phyloP scores from a whole-genome alignment of 2,113 vertebrate species.

The Ptychochromis oligacanthus region DNA sequence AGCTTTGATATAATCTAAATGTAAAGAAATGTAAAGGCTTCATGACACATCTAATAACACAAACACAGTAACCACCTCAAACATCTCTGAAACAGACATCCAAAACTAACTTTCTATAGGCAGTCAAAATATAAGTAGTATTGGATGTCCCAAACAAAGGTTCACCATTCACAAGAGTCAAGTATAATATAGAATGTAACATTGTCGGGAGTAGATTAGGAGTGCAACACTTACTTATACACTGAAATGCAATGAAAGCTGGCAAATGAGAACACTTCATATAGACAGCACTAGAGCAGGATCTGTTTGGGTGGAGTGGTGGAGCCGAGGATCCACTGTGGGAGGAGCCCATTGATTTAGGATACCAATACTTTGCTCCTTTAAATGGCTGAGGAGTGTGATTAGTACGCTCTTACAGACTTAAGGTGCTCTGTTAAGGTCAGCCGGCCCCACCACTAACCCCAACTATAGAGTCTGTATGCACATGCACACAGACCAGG shows the following conservation, averaged over 20 bases:
- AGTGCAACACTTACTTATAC: slow-evolving; percentile 70
- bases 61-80: slow-evolving; percentile 62
- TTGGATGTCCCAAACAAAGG: slow-evolving; percentile 57
- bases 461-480: slow-evolving; percentile 27
- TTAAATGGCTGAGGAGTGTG: slow-evolving; percentile 27
- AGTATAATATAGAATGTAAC: slow-evolving; percentile 76
- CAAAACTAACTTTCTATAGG: slow-evolving; percentile 57
- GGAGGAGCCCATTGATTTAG: slow-evolving; percentile 26
- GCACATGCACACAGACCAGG: slow-evolving; percentile 42
- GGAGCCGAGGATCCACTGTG: slow-evolving; percentile 16
- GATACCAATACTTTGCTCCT: slow-evolving; percentile 53
- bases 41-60: slow-evolving; percentile 41
- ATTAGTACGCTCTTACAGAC: slow-evolving; percentile 8
- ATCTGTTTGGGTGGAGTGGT: slow-evolving; percentile 34
- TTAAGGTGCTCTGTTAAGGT: slow-evolving; percentile 17
- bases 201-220: slow-evolving; percentile 64
- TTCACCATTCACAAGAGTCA: slow-evolving; percentile 55
- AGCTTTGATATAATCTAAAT: slow-evolving; percentile 37
- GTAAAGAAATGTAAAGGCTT: slow-evolving; percentile 40
- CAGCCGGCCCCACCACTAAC: not conserved
- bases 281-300: slow-evolving; percentile 37
- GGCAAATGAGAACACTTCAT: slow-evolving; percentile 46
- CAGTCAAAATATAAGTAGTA: slow-evolving; percentile 72
- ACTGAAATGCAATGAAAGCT: slow-evolving; percentile 62
- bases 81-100: slow-evolving; percentile 44